These are phyloP conservation scores for Variabilichromis moorii DNA, from an alignment of 2,113 vertebrate genomes.

Conservation along the genomic window DNA sequence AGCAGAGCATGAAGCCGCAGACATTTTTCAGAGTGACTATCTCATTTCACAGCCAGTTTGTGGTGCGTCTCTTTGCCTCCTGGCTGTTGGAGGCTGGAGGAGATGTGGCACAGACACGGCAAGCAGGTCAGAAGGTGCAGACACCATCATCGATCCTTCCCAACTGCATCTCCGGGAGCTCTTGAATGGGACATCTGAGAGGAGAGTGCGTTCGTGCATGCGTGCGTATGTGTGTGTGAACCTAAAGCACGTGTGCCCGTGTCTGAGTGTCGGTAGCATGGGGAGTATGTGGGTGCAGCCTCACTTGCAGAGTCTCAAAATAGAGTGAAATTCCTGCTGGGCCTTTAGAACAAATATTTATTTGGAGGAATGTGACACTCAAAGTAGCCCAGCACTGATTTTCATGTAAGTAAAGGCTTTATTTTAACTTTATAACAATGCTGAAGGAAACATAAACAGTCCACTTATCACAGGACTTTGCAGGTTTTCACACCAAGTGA, in stretches of 20 bases:
- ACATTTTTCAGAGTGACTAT: conserved; percentile 11
- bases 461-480: conserved; percentile 4
- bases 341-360: conserved; percentile 16
- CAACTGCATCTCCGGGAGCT: conserved; percentile 4
- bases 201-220: background rate
- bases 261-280: background rate
- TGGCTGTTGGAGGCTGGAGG: background rate
- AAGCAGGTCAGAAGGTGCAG: conserved; percentile 23
- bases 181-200: background rate
- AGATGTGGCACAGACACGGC: background rate
- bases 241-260: background rate
- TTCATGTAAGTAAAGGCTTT: background rate
- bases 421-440: background rate
- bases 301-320: conserved; percentile 1
- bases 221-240: background rate
- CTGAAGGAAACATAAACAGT: background rate
- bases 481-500: conserved; percentile 12
- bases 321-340: conserved; percentile 3
- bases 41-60: conserved; percentile 20
- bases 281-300: background rate
- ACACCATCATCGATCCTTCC: conserved; percentile 34
- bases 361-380: background rate
- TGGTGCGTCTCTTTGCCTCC: background rate
- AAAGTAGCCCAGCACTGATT: background rate
- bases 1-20: background rate